Conservation (phyloP, 2,797 vertebrate genomes). For the Pelobates cultripes region DNA sequence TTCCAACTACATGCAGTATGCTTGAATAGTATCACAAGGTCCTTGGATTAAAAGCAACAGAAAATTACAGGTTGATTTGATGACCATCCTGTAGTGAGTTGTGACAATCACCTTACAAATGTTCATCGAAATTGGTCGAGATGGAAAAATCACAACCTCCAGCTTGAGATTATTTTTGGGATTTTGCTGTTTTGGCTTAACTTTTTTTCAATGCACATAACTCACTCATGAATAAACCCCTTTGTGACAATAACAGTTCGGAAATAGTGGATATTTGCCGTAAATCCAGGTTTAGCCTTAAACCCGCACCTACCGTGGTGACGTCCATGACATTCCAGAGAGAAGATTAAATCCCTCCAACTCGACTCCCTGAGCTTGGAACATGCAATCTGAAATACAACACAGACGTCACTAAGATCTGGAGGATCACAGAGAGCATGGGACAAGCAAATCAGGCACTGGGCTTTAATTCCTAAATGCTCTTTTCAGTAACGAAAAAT, state of each 20-base stretch:
- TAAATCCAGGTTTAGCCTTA: neutral
- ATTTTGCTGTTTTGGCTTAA: too few species aligned
- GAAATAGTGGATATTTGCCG: neutral
- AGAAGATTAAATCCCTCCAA: neutral
- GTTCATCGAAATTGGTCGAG: too few species aligned
- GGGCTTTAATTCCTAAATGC: neutral
- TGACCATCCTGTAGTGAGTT: too few species aligned
- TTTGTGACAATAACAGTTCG: neutral
- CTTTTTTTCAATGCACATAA: too few species aligned
- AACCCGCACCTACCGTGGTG: neutral
- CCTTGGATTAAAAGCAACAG: too few species aligned
- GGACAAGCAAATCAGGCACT: slow-evolving; percentile 13
- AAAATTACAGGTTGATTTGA: too few species aligned
- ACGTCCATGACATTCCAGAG: slow-evolving; percentile 17
- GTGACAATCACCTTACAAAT: too few species aligned
- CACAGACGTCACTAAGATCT: slow-evolving; percentile 8
- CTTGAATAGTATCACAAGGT: too few species aligned
- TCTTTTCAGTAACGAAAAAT: neutral
- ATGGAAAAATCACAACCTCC: too few species aligned
- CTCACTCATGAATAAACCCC: too few species aligned
- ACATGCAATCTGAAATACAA: slow-evolving; percentile 29
- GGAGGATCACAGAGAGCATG: neutral
- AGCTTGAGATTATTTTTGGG: too few species aligned
- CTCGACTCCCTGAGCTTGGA: neutral
- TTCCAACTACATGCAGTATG: too few species aligned